Conservation (phyloP, 1,140 invertebrate species). For the Drosophila rhopaloa region DNA sequence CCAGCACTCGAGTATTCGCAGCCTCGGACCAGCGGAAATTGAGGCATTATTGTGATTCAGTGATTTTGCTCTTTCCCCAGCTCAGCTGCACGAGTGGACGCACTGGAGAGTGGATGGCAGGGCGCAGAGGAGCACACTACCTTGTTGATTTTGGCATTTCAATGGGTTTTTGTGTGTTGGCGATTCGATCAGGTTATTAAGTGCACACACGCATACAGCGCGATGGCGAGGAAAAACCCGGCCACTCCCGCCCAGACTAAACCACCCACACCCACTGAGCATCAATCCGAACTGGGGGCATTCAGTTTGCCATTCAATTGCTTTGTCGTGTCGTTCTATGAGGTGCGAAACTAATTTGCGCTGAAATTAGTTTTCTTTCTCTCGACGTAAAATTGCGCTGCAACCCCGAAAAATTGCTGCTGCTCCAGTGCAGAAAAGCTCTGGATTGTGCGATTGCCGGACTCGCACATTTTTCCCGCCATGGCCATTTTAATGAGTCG, state of each 20-base stretch:
- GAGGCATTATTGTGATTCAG: slow-evolving; percentile 82
- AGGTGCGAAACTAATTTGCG: slow-evolving; percentile 82
- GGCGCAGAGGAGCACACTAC: slow-evolving; percentile 26
- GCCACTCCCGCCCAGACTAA: neutral
- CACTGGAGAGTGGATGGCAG: neutral
- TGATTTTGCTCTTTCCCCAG: slow-evolving; percentile 74
- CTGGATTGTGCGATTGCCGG: slow-evolving; percentile 29
- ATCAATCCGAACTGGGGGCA: slow-evolving; percentile 27
- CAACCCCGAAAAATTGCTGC: slow-evolving; percentile 46
- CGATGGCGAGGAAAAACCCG: slow-evolving; percentile 21
- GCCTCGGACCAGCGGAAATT: slow-evolving; percentile 70
- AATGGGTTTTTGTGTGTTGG: slow-evolving; percentile 78
- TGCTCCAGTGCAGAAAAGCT: slow-evolving; percentile 21
- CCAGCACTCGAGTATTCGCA: slow-evolving; percentile 42
- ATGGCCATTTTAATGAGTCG: slow-evolving; percentile 72
- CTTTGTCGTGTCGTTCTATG: slow-evolving; percentile 67
- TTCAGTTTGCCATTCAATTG: slow-evolving; percentile 68
- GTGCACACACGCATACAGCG: slow-evolving; percentile 66
- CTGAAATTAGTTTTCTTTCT: slow-evolving; percentile 82
- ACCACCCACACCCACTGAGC: slow-evolving; percentile 3
- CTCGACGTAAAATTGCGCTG: slow-evolving; percentile 57
- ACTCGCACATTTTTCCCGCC: slow-evolving; percentile 39
- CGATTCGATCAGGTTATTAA: slow-evolving; percentile 81
- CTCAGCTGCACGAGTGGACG: slow-evolving; percentile 6
- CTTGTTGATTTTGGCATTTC: slow-evolving; percentile 81